Base-by-base conservation (phyloP, 2,113 vertebrate species). In the Leptodactylus fuscus region DNA sequence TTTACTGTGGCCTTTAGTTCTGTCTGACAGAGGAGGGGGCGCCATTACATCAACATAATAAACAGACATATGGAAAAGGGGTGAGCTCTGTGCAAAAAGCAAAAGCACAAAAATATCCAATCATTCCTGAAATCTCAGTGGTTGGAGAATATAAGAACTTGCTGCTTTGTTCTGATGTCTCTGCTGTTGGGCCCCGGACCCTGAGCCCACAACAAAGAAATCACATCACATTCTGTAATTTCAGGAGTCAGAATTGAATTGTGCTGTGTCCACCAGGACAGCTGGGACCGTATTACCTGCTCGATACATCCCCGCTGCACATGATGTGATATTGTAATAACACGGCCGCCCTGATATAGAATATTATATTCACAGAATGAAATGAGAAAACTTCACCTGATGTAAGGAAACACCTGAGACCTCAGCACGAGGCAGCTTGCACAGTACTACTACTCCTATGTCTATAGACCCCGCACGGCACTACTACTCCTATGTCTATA, bases 151-250 rank as follows among this genome's bases (percentile, higher is more conserved):
- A 13, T 18, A 34, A 34, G 5, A 7, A 18, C 62, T 62, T 5
- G 58, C 24, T 13, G n/a, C 58, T 55, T 0, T 58, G 55, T 24
- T 1, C n/a, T 11, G 22, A 4, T n/a, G n/a, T n/a, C 24, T 2
- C 4, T 16, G 15, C 32, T 15, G 15, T 32, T 15, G 29, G 29
- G 62, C 34, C 62, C 6, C 15, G 1, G 29, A 34, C 62, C 29
- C 29, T 32, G 7, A 16, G 11, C 46, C 7, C 11, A 5, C 38
- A 48, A 13, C 5, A 11, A 48, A 67, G 18, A 69, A 69, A 69
- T 69, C 65, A 34, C 62, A 69, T 69, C 32, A 67, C 13, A 67
- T 38, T 20, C 20, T 69, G 62, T 67, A 69, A 69, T 69, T 69
- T 69, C 29, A 34, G 15, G 34, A 18, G 5, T 32, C 60, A 65